Evolutionary conservation across 2,888 invertebrate species (phyloP).

Genomic region (Euspilapteryx auroguttella): DNA sequence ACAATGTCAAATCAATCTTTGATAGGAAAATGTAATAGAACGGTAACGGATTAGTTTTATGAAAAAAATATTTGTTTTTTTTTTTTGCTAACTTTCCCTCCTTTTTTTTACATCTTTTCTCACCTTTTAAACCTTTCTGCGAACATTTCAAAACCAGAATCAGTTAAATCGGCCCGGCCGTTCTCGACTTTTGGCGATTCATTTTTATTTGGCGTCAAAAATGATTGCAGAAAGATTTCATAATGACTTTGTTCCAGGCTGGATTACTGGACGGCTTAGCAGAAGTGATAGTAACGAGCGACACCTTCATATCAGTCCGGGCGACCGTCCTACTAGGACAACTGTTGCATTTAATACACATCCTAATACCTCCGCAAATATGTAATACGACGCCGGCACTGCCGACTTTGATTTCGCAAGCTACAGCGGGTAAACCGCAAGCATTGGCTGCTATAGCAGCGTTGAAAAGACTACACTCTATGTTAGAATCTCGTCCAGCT

Average conservation of each 20-base stretch:
- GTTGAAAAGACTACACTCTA: constrained; percentile 74
- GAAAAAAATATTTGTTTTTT: too few species aligned
- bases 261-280: constrained; percentile 87
- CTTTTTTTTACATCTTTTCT: too few species aligned
- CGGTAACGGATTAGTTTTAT: too few species aligned
- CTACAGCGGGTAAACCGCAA: constrained; percentile 75
- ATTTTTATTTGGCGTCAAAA: too few species aligned
- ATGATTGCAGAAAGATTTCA: constrained; percentile 1
- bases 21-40: too few species aligned
- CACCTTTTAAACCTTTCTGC: too few species aligned
- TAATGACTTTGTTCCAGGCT: constrained; percentile 32
- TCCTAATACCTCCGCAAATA: constrained; percentile 84
- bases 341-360: constrained; percentile 83
- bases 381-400: constrained; percentile 82
- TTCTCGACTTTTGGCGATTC: too few species aligned
- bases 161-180: too few species aligned
- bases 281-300: constrained; percentile 88
- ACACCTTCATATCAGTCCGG: constrained; percentile 87
- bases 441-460: constrained; percentile 84
- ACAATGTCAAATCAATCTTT: too few species aligned
- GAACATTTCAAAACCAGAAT: too few species aligned
- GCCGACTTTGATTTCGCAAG: constrained; percentile 79
- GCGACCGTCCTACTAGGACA: constrained; percentile 90
- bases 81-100: too few species aligned
- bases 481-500: constrained; percentile 79